Evolutionary conservation across 2,888 invertebrate genomes (phyloP).

Genomic region (Chalcosyrphus nemorum): DNA sequence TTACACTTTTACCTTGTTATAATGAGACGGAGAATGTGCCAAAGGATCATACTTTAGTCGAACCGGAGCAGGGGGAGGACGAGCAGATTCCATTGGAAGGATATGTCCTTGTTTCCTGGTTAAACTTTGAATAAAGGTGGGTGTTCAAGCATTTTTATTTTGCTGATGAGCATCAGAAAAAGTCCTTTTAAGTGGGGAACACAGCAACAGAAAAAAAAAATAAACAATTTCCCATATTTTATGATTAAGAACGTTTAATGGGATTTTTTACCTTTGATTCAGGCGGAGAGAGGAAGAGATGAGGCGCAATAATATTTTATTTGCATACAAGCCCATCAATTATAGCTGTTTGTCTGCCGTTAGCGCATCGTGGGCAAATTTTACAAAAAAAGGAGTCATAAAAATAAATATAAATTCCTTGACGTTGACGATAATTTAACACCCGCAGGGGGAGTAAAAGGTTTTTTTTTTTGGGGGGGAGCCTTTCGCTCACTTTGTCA

Average conservation of each 20-base stretch:
- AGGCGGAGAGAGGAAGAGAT: not conserved
- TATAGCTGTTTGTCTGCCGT: constrained; percentile 38
- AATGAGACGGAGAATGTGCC: constrained; percentile 34
- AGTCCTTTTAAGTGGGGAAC: no score
- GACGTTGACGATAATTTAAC: constrained; percentile 11
- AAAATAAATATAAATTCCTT: constrained; percentile 33
- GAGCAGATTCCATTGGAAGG: not conserved
- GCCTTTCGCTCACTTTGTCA: not conserved
- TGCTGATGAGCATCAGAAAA: not conserved
- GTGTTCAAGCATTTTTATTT: not conserved
- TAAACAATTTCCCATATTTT: constrained; percentile 23
- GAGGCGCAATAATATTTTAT: constrained; percentile 25
- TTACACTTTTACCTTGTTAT: constrained; percentile 18
- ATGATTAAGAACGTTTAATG: constrained; percentile 42
- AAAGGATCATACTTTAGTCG: constrained; percentile 33
- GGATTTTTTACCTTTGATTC: constrained; percentile 14
- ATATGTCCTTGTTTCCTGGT: not conserved
- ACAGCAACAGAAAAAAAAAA: no score
- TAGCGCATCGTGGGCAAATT: not conserved
- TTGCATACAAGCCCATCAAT: constrained; percentile 40
- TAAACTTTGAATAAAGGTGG: not conserved
- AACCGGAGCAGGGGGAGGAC: not conserved
- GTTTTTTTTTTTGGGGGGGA: not conserved
- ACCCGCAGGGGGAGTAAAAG: not conserved
- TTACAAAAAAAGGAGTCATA: not conserved